A percentile compares a stretch with the other conserved stretches of the same genome.
Evolutionary conservation across 2,797 vertebrate genomes (phyloP).

Genomic region (Pampus argenteus): DNA sequence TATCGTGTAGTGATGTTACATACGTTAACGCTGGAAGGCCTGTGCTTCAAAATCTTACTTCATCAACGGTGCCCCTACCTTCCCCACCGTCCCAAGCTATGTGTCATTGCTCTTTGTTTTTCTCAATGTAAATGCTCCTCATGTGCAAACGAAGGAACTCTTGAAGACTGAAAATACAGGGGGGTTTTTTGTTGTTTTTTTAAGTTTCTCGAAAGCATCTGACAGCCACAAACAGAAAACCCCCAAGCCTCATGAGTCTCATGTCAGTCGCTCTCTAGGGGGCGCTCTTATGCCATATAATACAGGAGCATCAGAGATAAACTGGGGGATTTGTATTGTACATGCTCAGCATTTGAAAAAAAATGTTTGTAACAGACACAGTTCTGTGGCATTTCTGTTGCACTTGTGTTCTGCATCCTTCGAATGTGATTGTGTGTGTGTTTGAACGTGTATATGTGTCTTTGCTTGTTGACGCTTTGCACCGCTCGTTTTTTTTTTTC

Average conservation of each 20-base stretch:
- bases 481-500: background rate
- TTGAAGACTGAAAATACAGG: constrained; percentile 35
- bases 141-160: constrained; percentile 54
- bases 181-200: too few species aligned
- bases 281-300: background rate
- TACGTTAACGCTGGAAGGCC: background rate
- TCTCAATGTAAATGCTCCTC: constrained; percentile 37
- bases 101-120: background rate
- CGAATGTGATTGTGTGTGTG: constrained; percentile 30
- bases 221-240: constrained; percentile 15
- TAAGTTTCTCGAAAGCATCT: constrained; percentile 36
- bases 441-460: constrained; percentile 12
- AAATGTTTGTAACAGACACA: constrained; percentile 16
- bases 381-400: constrained; percentile 27
- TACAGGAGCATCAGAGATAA: constrained; percentile 1
- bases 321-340: constrained; percentile 34
- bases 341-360: constrained; percentile 51
- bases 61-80: constrained; percentile 25
- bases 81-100: background rate
- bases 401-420: constrained; percentile 35
- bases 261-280: constrained; percentile 4
- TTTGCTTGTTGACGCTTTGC: constrained; percentile 38
- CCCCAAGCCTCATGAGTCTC: constrained; percentile 21
- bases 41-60: background rate
- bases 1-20: constrained; percentile 7